Base-by-base conservation (phyloP, 2,888 invertebrate genomes). In the Syritta pipiens region DNA sequence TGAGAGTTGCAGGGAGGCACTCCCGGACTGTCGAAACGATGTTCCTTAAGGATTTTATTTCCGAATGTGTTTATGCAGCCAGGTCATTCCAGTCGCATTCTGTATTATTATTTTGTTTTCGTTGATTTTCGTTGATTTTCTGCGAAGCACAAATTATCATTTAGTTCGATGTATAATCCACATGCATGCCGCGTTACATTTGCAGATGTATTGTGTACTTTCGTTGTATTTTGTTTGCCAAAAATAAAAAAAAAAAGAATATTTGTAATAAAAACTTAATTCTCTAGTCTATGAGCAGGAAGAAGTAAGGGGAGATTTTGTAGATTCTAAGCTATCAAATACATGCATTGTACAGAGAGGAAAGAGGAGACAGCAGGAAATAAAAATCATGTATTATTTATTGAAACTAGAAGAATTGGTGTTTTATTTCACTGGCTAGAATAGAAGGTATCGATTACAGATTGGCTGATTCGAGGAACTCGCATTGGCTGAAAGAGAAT, bases 31-130 rank as follows among this genome's bases (percentile, higher is more conserved):
- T 42, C 30, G 44, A 57, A 67, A 74, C 65, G 57, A 74, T 68
- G 79, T 79, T 79, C 79, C 79, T 79, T 79, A 37, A 74, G 46
- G 28, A 62, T 20, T 60, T 60, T 67, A 72, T 49, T 68, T 59
- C 17, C 59, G n/a, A 63, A 49, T 68, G 44, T 59, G 28, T 32
- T 48, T 26, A 14, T 44, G 28, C 22, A 37, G 24, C n/a, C n/a
- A 44, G 26, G 37, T 53, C 46, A 63, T 57, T 59, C 20, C 59
- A 51, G 42, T 37, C 7, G 53, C 32, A 67, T 44, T 63, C n/a
- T 57, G 44, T 57, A n/a, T n/a, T n/a, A n/a, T n/a, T n/a, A n/a
- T 46, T 26, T 30, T 65, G 10, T 20, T 51, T 9, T 30, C 20
- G 14, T 44, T 51, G 7, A 7, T 55, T 48, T 67, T 19, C 3